Conservation (phyloP, 1,140 invertebrate genomes). For the Acromyrmex heyeri region DNA sequence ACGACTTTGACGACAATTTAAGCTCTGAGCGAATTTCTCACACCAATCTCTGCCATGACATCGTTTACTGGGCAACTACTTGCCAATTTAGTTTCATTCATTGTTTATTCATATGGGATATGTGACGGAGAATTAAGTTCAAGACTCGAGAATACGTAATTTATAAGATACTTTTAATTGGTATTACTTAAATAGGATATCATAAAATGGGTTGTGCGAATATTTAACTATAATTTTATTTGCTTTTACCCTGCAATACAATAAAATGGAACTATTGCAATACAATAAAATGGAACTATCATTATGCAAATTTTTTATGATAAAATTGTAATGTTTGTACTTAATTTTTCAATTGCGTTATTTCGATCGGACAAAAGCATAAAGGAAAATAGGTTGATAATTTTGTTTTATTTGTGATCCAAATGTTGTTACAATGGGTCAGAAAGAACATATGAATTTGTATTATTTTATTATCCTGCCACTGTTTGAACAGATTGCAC, state of each 20-base stretch:
- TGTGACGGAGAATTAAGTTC: not conserved
- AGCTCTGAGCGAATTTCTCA: slow-evolving; percentile 38
- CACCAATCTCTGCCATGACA: not conserved
- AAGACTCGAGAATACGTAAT: not conserved
- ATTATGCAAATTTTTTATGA: not conserved
- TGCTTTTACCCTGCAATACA: not conserved
- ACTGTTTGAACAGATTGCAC: not conserved
- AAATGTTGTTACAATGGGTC: not conserved
- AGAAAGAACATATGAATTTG: slow-evolving; percentile 2
- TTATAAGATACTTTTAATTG: not conserved
- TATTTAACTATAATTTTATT: not conserved
- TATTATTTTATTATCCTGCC: slow-evolving; percentile 21
- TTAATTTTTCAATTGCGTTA: not conserved
- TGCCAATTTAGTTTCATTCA: slow-evolving; percentile 3
- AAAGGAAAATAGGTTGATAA: not conserved
- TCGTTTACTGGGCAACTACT: slow-evolving; percentile 18
- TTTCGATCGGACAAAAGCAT: not conserved
- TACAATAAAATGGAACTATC: not conserved
- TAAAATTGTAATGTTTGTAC: not conserved
- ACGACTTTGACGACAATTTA: slow-evolving; percentile 43
- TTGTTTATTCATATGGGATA: not conserved
- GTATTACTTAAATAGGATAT: not conserved
- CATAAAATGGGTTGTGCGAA: not conserved
- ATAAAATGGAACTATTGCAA: not conserved
- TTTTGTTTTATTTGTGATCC: not conserved